Evolutionary conservation across 64 coral and sea anemone species (phyloP), one percentile per base, ranked within the genome.

Genomic region (Anthopleura sola): DNA sequence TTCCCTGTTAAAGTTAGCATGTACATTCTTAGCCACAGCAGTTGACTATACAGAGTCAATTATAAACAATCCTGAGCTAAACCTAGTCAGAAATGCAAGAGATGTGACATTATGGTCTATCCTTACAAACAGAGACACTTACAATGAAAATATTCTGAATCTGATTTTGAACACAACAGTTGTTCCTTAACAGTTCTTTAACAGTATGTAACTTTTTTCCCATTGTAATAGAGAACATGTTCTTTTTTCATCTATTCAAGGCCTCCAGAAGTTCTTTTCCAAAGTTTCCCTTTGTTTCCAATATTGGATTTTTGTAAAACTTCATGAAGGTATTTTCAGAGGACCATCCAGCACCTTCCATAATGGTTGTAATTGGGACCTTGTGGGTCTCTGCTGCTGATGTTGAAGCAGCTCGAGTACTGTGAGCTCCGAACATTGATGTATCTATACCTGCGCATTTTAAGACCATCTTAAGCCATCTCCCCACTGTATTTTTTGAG

Each of bases 371-470:
- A 29, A 91, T 58, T 80, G 83, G 48, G 23, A 91, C 69, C 40
- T 60, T 80, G 54, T 85, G 68, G 32, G 77, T 16, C 11, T 81
- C 81, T 55, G 50, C 51, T 13, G 76, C 75, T 37, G 39, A 88
- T 23, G 83, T 86, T 80, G 75, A 86, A 37, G 89, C 75, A 81
- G 69, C 83, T 91, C 89, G 85, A 19, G 83, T 86, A 60, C 89
- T 91, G 83, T 91, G 89, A 39, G 89, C 89, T 58, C 69, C 21
- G 36, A 79, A 91, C 50, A 75, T 78, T 36, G 89, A 86, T 24
- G 75, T 86, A 86, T 91, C 83, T 64, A 91, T 91, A 10, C 89
- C 89, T 40, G 89, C 83, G 68, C 32, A 39, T 47, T 78, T 86
- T 24, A 91, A 66, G 64, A 44, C 84, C 7, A 9, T 12, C 26